Evolutionary conservation across 2,888 invertebrate species (phyloP), one percentile per base, ranked within the genome.

Genomic region (Deilephila porcellus): DNA sequence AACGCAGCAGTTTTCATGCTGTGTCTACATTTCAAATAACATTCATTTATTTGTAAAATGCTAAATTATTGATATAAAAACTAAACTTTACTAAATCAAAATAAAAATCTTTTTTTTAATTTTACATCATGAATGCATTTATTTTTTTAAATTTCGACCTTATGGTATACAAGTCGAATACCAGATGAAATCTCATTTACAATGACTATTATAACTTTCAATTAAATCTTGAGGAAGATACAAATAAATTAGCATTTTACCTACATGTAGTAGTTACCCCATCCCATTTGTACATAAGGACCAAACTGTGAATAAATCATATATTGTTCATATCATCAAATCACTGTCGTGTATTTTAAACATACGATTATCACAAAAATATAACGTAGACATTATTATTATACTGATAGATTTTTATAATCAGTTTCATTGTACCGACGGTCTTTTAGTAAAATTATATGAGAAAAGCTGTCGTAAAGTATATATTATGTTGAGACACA

Each of bases 311-410:
- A 87, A 86, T 88, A 88, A 4, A 67, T 52, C 84, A 83, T 73
- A 84, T 82, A 77, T 86, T 83, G 82, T 83, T 90, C 91, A 92
- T 91, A 92, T 91, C 91, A 91, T 87, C 83, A 86, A 82, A 79
- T 76, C 78, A 75, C 80, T 85, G 85, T 86, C 83, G 29, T 56
- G 29, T 72, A 72, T 72, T 72, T 79, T 79, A 78, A 78, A 75
- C 72, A 76, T 75, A 79, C 83, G 82, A 78, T 71, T 81, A 80
- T 80, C 79, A 81, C 79, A 75, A 77, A 72, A 74, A 45, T 64
- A 52, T 71, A 81, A 80, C 74, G 80, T 84, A 86, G 83, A 75
- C 73, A 62, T 74, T 1, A 25, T 25, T 25, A 74, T n/a, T 56
- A n/a, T 56, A 56, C n/a, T 77, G 56, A 78, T 83, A 84, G 83